Conservation (phyloP, 2,113 vertebrate species). For the Rhineura floridana region DNA sequence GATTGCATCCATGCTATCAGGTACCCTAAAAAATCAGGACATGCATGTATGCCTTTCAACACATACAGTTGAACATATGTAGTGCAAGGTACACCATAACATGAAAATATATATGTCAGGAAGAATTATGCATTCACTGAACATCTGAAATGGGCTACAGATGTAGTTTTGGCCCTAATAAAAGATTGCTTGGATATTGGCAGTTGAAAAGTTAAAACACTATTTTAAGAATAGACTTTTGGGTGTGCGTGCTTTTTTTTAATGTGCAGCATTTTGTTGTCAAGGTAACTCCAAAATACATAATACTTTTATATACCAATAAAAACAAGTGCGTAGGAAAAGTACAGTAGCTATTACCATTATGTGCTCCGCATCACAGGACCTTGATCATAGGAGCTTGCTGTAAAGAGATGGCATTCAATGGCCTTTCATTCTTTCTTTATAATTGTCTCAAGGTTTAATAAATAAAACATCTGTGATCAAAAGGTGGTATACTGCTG, state of each 20-base stretch:
- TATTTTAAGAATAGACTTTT: not conserved
- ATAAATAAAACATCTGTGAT: conserved; percentile 70
- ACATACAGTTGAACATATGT: no score
- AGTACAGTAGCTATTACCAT: not conserved
- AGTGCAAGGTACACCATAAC: not conserved
- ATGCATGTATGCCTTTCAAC: not conserved
- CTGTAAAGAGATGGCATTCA: conserved; percentile 60
- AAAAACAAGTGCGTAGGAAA: conserved; percentile 10
- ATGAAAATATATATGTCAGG: not conserved
- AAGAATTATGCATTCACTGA: not conserved
- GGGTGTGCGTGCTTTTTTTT: not conserved
- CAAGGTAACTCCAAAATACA: not conserved
- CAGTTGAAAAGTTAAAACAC: not conserved
- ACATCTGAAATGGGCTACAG: not conserved
- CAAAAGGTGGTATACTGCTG: conserved; percentile 39
- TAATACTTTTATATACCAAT: not conserved
- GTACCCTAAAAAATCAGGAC: not conserved
- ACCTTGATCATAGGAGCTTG: conserved; percentile 28
- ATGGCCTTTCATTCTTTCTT: conserved; percentile 30
- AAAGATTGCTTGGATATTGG: not conserved
- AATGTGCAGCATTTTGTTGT: conserved; percentile 2
- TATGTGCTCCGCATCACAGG: not conserved
- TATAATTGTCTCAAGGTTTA: conserved; percentile 65
- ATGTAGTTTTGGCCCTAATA: not conserved
- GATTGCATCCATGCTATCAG: not conserved